A percentile compares a stretch with the other conserved stretches of the same genome.
These are phyloP conservation scores for Leptinotarsa haldemani DNA, from an alignment of 2,888 invertebrate genomes.

Conservation along the genomic window DNA sequence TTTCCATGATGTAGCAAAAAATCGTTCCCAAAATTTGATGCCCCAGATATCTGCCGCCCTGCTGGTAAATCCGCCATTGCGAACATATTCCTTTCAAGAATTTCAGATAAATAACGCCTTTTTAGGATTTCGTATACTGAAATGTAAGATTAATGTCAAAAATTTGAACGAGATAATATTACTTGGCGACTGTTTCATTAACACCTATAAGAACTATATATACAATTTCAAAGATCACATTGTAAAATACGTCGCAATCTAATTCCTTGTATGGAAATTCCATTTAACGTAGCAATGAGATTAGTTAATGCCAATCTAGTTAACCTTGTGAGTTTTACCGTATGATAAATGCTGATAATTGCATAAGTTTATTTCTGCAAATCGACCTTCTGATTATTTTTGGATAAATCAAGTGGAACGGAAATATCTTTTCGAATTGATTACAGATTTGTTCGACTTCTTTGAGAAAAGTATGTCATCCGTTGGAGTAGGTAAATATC, in stretches of 20 bases:
- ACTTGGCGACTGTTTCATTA: too few relatives aligned
- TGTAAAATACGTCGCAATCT: neutral
- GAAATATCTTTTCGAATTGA: neutral
- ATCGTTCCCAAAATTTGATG: too few relatives aligned
- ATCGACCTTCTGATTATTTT: constrained; percentile 1
- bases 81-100: too few relatives aligned
- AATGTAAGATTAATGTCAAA: too few relatives aligned
- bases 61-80: too few relatives aligned
- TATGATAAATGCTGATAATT: neutral
- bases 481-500: too few relatives aligned
- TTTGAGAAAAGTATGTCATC: neutral
- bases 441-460: neutral
- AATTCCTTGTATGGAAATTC: constrained; percentile 3
- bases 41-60: too few relatives aligned
- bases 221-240: neutral
- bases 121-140: too few relatives aligned
- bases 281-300: neutral
- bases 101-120: too few relatives aligned
- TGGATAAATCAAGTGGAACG: neutral
- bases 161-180: too few relatives aligned
- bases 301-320: neutral
- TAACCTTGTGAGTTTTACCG: neutral
- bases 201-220: too few relatives aligned
- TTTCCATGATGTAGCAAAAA: too few relatives aligned
- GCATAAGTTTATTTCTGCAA: neutral